Percentiles rank a stretch among this genome's conserved stretches.
Evolutionary conservation across 2,113 vertebrate species (phyloP).

Genomic region (Gila orcuttii): DNA sequence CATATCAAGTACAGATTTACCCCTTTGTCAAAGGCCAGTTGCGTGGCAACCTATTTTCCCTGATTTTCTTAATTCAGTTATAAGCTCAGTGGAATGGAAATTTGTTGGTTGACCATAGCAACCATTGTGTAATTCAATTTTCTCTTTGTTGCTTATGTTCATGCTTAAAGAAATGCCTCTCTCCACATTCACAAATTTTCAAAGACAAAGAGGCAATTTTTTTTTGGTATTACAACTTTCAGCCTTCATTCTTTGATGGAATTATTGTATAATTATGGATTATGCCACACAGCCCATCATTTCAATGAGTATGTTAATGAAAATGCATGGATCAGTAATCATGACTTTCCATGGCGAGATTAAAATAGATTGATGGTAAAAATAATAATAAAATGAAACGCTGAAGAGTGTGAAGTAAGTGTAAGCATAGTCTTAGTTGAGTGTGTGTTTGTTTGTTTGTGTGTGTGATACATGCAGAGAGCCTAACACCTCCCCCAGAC

Average conservation of each 20-base stretch:
- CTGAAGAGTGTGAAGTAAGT: neutral
- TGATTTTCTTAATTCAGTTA: constrained; percentile 23
- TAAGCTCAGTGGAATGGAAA: neutral
- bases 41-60: constrained; percentile 26
- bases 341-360: neutral
- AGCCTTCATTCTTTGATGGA: neutral
- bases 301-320: constrained; percentile 12
- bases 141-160: neutral
- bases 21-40: constrained; percentile 24
- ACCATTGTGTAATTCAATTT: neutral
- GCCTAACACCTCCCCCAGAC: neutral
- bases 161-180: neutral
- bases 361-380: neutral
- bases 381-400: neutral
- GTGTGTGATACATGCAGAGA: neutral
- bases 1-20: neutral
- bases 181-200: neutral
- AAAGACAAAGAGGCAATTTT: neutral
- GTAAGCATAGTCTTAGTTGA: neutral
- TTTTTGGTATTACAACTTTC: neutral
- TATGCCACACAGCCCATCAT: neutral
- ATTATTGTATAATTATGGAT: neutral
- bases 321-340: neutral
- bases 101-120: neutral
- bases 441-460: neutral